Base-by-base conservation (phyloP, 2,797 vertebrate genomes). In the Silurus aristotelis region DNA sequence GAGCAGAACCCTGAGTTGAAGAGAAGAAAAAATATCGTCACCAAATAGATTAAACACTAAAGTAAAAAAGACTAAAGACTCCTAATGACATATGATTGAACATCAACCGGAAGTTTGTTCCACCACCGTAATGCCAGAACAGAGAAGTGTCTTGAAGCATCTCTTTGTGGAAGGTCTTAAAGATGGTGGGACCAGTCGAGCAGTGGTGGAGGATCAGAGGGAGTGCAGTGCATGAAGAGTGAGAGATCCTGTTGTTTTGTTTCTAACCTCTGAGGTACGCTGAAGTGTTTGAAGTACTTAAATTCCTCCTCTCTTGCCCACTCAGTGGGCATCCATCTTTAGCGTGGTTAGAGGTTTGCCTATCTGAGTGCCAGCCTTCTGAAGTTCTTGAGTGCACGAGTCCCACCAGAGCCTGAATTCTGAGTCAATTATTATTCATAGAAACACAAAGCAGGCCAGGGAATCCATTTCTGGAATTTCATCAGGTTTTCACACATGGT, bases 331-430 rank as follows among this genome's bases (percentile, higher is more conserved):
- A 77, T 73, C 80, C 84, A 56, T 81, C 70, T 75, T 88, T 87
- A 60, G 72, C 1, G 72, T 27, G 58, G 80, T 20, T 58, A 52
- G 78, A 83, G 80, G 48, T 88, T 90, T 87, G 68, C 67, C 67
- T 89, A 67, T 58, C 72, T 76, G 87, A 90, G 87, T 84, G 85
- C 79, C 61, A 55, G 72, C 82, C 87, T 85, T 82, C 31, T 88
- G 87, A 80, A 84, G 66, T 90, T 89, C 84, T 92, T 87, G 55
- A 87, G 88, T 87, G 84, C 89, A 88, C 84, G 89, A 91, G 90
- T 88, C 86, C 85, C 76, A 87, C 71, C 75, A 20, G 72, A 46
- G 15, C 25, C 25, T 48, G 80, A 66, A 58, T 46, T 25, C 19
- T 38, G 52, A 25, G 27, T 38, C 58, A 75, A 84, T 27, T 64